Evolutionary conservation across 2,113 vertebrate species (phyloP), one percentile per base, ranked within the genome.

Genomic region (Gambusia affinis): DNA sequence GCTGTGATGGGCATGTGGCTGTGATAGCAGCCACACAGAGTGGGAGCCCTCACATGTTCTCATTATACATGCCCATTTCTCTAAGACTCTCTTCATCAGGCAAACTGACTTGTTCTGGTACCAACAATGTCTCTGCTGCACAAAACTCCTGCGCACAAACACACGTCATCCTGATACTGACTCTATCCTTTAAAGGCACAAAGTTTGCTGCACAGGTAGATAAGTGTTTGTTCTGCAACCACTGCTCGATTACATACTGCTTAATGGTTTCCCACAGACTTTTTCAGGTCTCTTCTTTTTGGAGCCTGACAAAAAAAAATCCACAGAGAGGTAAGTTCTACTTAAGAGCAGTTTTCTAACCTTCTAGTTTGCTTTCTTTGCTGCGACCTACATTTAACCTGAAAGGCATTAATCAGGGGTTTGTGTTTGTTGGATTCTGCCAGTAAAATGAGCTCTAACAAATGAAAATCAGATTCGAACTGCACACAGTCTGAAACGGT

Each of bases 401-500:
- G 71, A 61, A 42, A n/a, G 22, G 44, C 4, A 27, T 54, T 73
- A 12, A 33, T 47, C 19, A 60, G 1, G n/a, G 12, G 15, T 28
- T 19, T 64, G 30, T 27, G 31, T 51, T 72, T 69, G 8, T 57
- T 63, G 28, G 27, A 64, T 66, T 10, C 27, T 12, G 10, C 24
- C 1, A 19, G 3, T 31, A 8, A 77, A 72, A 67, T 31, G 28
- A 78, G 42, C 31, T 64, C 6, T 75, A 33, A 67, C 67, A 73
- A 29, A 76, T 71, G 61, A 19, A 19, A 76, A 80, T 73, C 79
- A 42, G 60, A 15, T 54, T 24, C 37, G 30, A 69, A 69, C 30
- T 69, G 70, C 72, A 73, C 7, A 64, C 74, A 63, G 63, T 74
- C 66, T 47, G 66, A 71, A 80, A 68, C 3, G 19, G 71, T 84